Conservation (phyloP, 30 jellyfish, hydroid and myxozoan species). For the Aurelia sp. region DNA sequence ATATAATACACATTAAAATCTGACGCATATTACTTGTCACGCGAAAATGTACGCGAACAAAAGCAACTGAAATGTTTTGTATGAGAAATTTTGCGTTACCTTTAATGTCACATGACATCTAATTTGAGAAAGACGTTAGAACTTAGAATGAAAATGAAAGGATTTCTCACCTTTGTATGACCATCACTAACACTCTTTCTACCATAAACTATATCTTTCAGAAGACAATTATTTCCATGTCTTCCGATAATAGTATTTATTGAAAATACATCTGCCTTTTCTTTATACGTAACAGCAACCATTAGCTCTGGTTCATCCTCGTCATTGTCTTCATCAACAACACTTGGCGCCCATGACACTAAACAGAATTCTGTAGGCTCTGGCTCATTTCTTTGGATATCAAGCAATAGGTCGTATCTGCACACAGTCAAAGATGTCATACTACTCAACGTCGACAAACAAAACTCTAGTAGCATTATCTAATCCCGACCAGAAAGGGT, state of each 20-base stretch:
- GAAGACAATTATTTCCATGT: conserved; percentile 15
- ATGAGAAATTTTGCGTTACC: too few relatives aligned
- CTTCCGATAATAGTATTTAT: conserved; percentile 36
- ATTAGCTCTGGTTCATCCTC: conserved; percentile 68
- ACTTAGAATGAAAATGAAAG: too few relatives aligned
- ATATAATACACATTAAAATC: too few relatives aligned
- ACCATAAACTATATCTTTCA: conserved; percentile 61
- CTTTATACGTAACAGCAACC: conserved; percentile 72
- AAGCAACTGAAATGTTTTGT: too few relatives aligned
- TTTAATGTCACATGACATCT: too few relatives aligned
- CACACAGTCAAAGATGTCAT: conserved; percentile 12
- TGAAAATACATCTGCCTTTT: conserved; percentile 66
- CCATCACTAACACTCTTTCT: conserved; percentile 51
- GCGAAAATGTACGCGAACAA: too few relatives aligned
- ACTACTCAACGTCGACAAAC: neutral
- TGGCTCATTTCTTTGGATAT: conserved; percentile 17
- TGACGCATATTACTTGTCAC: too few relatives aligned
- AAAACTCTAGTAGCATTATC: too few relatives aligned
- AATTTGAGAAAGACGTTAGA: too few relatives aligned
- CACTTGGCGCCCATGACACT: conserved; percentile 84
- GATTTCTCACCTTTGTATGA: conserved; percentile 74
- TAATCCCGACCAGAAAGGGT: too few relatives aligned
- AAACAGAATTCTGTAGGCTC: conserved; percentile 51
- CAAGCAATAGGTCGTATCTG: conserved; percentile 10
- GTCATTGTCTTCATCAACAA: conserved; percentile 46